Evolutionary conservation across 2,797 vertebrate genomes (phyloP), one percentile per base, ranked within the genome.

Genomic region (Sebastes hubbsi): DNA sequence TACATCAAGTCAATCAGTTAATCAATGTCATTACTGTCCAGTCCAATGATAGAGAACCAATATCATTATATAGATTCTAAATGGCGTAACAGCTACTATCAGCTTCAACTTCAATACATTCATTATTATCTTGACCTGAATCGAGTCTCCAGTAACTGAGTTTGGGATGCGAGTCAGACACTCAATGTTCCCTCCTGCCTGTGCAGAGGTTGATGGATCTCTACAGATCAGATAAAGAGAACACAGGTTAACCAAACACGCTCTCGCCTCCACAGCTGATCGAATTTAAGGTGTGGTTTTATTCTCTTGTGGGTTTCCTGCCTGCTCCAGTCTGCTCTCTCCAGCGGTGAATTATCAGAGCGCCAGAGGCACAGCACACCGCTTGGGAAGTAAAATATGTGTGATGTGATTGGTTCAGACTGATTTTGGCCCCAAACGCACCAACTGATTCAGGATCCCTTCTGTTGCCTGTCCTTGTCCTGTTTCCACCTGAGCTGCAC

Each of bases 381-480:
- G 36, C 14, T 71, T 16, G 8, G 2, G 46, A 61, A 58, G 27
- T n/a, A 20, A n/a, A 34, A 52, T 22, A 5, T 46, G 16, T 11
- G 36, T 64, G 79, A 82, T 78, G n/a, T 83, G 66, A 85, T 70
- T 78, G 75, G 69, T 49, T 32, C 65, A 66, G 80, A 83, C 80
- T 68, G 71, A 42, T 34, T 67, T 10, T 70, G 58, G 63, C 67
- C 55, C 30, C 25, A 24, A 64, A 63, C 64, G 10, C 77, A 32
- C 12, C 22, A 42, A 29, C 71, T 25, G 58, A 72, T 64, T 20
- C 52, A 6, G 27, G 46, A 25, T 36, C 72, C 34, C 54, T 38
- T 81, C 78, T 73, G 77, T 12, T 80, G 59, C 70, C 58, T 27
- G 14, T 71, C 76, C 27, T n/a, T 2, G 4, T 30, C 32, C 16